phyloP scores from a whole-genome alignment of 2,797 vertebrate species.

The Phataginus tricuspis region DNA sequence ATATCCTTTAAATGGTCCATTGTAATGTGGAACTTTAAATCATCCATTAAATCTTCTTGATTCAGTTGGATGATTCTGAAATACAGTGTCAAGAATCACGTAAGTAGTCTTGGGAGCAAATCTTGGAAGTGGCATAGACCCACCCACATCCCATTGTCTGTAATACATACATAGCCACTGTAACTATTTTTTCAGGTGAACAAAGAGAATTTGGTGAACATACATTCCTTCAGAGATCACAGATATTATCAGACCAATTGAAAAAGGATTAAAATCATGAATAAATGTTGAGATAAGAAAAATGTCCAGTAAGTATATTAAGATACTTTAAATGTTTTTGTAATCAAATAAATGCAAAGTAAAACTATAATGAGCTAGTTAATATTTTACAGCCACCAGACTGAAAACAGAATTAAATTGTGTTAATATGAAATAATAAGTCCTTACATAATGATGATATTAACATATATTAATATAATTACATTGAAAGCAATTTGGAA shows the following conservation, averaged over 20 bases:
- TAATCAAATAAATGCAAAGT: background rate
- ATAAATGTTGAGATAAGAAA: background rate
- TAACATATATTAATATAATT: background rate
- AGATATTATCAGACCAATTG: background rate
- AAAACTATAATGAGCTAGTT: background rate
- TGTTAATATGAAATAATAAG: background rate
- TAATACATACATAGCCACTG: too few relatives aligned
- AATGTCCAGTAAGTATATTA: background rate
- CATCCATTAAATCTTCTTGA: background rate
- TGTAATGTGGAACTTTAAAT: background rate
- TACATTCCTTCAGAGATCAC: too few relatives aligned
- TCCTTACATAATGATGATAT: background rate
- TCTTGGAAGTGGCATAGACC: background rate
- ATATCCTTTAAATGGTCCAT: background rate
- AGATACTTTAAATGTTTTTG: background rate
- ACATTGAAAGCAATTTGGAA: background rate
- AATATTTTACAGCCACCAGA: background rate
- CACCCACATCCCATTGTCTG: too few relatives aligned
- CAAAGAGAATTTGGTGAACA: background rate
- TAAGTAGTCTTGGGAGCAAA: background rate
- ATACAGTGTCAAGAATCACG: background rate
- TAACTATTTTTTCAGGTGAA: background rate
- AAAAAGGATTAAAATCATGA: background rate
- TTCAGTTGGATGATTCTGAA: background rate
- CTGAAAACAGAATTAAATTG: background rate